Evolutionary conservation across 2,888 invertebrate species (phyloP).

Genomic region (Ctena decussata): DNA sequence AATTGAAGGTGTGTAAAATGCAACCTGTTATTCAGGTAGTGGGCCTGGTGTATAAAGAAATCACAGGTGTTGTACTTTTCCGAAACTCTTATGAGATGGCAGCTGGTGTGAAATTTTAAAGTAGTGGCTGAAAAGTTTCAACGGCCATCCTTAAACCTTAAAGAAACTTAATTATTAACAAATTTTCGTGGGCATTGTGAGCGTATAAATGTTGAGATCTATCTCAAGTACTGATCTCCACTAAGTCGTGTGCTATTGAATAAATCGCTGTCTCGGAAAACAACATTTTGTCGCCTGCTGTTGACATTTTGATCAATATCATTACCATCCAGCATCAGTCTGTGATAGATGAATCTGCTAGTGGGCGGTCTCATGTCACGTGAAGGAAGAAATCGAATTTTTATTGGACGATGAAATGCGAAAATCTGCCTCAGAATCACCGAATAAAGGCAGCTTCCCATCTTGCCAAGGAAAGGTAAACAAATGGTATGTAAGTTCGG

Average conservation of each 20-base stretch:
- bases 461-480: background rate
- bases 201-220: background rate
- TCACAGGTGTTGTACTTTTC: background rate
- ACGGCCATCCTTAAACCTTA: background rate
- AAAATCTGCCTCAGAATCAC: background rate
- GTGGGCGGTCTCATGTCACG: slow-evolving; percentile 10
- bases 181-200: background rate
- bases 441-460: background rate
- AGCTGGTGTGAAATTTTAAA: background rate
- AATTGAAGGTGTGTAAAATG: too few species aligned
- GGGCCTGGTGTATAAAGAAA: background rate
- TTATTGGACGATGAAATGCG: background rate
- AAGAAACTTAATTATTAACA: slow-evolving; percentile 2
- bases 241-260: slow-evolving; percentile 7
- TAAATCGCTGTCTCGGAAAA: slow-evolving; percentile 8
- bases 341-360: slow-evolving; percentile 12
- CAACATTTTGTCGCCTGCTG: slow-evolving; percentile 15
- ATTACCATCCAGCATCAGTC: background rate
- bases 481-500: slow-evolving; percentile 12
- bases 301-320: slow-evolving; percentile 16
- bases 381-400: background rate
- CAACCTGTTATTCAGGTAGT: too few species aligned
- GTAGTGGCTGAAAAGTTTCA: background rate
- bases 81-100: background rate
- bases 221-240: background rate